Evolutionary conservation across 2,888 invertebrate species (phyloP).

Genomic region (Brachyptera risi): DNA sequence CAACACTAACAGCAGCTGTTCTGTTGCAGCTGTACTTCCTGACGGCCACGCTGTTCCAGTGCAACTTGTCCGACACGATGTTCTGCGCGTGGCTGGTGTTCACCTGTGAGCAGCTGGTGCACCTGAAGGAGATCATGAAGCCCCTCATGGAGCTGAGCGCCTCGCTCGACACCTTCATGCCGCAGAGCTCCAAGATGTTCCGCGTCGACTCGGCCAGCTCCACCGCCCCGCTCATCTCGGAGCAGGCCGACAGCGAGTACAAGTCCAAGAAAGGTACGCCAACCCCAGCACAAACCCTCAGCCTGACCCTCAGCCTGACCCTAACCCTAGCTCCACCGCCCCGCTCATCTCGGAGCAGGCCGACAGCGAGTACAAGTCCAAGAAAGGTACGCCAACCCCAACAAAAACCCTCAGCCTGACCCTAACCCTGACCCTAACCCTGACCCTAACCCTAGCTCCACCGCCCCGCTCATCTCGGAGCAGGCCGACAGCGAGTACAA

Average conservation of each 20-base stretch:
- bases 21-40: constrained; percentile 59
- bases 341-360: no score
- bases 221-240: constrained; percentile 31
- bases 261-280: no score
- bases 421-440: no score
- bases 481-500: no score
- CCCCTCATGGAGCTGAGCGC: constrained; percentile 84
- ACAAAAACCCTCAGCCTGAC: no score
- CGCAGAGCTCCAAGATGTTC: constrained; percentile 49
- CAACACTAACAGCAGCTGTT: constrained; percentile 67
- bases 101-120: constrained; percentile 81
- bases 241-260: background rate
- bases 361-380: no score
- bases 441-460: no score
- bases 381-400: no score
- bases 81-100: constrained; percentile 84
- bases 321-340: no score
- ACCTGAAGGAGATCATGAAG: constrained; percentile 81
- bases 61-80: constrained; percentile 63
- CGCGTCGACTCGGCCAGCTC: constrained; percentile 36
- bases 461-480: no score
- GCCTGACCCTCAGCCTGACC: no score
- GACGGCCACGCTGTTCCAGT: constrained; percentile 57
- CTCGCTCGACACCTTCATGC: constrained; percentile 69
- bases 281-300: no score